Conservation (phyloP, 2,113 vertebrate genomes). For the Nannospalax galili region DNA sequence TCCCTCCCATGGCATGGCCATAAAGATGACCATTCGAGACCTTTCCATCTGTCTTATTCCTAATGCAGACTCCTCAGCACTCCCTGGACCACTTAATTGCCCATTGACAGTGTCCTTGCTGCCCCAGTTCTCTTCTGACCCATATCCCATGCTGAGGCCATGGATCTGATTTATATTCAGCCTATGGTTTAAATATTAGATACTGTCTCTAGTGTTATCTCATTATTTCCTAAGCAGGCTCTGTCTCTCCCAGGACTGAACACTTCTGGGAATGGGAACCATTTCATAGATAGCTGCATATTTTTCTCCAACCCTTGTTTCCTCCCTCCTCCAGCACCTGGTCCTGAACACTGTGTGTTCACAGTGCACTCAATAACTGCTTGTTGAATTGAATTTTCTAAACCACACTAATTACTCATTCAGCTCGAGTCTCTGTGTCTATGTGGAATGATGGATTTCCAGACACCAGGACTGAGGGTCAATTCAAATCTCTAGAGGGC, state of each 20-base stretch:
- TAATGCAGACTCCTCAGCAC: not conserved
- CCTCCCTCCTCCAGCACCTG: constrained; percentile 70
- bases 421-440: constrained; percentile 64
- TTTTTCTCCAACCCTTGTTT: constrained; percentile 14
- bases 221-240: constrained; percentile 1
- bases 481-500: constrained; percentile 78
- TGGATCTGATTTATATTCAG: not conserved
- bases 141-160: not conserved
- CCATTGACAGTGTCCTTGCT: not conserved
- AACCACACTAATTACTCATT: constrained; percentile 76
- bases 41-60: not conserved
- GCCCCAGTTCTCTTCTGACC: not conserved
- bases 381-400: constrained; percentile 77
- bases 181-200: not conserved
- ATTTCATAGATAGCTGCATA: not conserved
- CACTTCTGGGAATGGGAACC: not conserved
- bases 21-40: not conserved
- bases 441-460: constrained; percentile 81
- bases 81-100: not conserved
- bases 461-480: constrained; percentile 79
- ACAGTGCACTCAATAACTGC: constrained; percentile 74
- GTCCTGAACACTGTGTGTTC: constrained; percentile 74
- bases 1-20: too few species aligned
- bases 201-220: not conserved
- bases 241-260: not conserved